These are phyloP conservation scores for Sycon ciliatum DNA, from an alignment of 37 sponge, comb jelly and placozoan species.

Conservation along the genomic window DNA sequence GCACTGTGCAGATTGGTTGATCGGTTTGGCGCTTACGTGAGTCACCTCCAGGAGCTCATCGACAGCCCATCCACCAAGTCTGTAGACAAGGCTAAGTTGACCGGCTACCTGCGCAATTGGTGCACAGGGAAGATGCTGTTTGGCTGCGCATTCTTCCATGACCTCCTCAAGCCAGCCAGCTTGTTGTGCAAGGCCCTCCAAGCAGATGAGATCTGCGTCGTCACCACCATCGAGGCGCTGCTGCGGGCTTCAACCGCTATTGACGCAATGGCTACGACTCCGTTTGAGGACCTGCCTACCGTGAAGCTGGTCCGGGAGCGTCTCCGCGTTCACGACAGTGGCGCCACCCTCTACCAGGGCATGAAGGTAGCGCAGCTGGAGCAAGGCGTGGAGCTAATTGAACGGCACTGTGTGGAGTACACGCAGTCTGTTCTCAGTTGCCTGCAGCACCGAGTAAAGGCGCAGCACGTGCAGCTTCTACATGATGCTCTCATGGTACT, in stretches of 20 bases:
- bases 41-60: neutral
- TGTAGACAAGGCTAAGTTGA: constrained; percentile 35
- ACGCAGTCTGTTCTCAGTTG: too few species aligned
- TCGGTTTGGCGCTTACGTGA: neutral
- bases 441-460: too few species aligned
- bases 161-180: constrained; percentile 39
- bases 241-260: constrained; percentile 34
- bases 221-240: constrained; percentile 49
- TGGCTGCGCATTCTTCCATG: constrained; percentile 62
- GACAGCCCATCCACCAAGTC: constrained; percentile 11
- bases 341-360: too few species aligned
- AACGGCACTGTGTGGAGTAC: too few species aligned
- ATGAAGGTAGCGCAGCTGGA: too few species aligned
- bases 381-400: too few species aligned
- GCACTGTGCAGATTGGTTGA: neutral
- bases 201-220: constrained; percentile 38
- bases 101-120: constrained; percentile 48
- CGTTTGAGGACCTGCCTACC: neutral
- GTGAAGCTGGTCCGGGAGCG: neutral
- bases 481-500: too few species aligned
- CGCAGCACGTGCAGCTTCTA: too few species aligned
- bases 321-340: neutral
- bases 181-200: constrained; percentile 49
- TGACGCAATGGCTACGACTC: neutral
- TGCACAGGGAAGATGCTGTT: constrained; percentile 36